These are phyloP conservation scores for Fratercula arctica DNA, from an alignment of 2,797 vertebrate genomes.

Conservation along the genomic window DNA sequence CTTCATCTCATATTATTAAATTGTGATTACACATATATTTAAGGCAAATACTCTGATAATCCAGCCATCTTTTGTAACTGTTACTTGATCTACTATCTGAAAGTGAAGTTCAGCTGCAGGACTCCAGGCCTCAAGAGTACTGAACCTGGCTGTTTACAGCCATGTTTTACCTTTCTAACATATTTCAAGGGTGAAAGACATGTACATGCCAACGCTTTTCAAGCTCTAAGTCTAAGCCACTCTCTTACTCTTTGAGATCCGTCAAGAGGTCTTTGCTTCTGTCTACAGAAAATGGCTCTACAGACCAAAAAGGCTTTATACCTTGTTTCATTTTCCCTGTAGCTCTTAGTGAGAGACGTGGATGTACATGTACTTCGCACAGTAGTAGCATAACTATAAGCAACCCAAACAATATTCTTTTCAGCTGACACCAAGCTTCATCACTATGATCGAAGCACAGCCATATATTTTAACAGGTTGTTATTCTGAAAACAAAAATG, in stretches of 20 bases:
- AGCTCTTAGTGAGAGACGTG: background rate
- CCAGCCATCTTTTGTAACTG: background rate
- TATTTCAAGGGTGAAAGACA: background rate
- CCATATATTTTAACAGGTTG: background rate
- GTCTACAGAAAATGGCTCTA: background rate
- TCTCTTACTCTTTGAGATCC: background rate
- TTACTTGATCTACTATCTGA: background rate
- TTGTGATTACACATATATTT: rapidly evolving
- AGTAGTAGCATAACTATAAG: background rate
- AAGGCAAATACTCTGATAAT: background rate
- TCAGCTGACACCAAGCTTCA: background rate
- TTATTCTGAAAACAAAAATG: background rate
- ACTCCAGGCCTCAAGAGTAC: background rate
- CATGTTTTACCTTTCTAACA: background rate
- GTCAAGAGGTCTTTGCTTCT: background rate
- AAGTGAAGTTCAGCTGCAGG: background rate
- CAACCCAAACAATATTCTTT: background rate
- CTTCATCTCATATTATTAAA: background rate
- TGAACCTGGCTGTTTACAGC: background rate
- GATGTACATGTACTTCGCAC: background rate
- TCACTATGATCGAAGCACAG: background rate
- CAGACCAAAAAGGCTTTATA: background rate
- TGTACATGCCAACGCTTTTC: rapidly evolving
- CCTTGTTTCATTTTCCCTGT: background rate
- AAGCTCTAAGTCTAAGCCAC: background rate